Evolutionary conservation across 1,140 invertebrate species (phyloP).

Genomic region (Philopotamus ludificatus): DNA sequence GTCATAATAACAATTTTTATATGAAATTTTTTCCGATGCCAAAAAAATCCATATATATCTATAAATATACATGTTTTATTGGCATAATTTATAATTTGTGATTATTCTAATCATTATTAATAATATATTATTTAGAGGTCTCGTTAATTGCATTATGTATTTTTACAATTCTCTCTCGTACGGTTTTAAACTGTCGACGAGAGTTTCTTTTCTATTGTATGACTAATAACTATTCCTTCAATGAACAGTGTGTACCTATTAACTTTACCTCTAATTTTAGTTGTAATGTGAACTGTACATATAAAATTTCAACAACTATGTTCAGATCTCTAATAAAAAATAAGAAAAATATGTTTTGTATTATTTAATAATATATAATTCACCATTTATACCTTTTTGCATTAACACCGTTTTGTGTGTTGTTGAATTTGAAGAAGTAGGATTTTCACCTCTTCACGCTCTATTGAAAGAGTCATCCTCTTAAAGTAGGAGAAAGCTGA

Average conservation of each 20-base stretch:
- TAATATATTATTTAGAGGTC: slow-evolving; percentile 33
- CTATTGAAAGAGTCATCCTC: too few relatives aligned
- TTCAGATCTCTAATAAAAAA: slow-evolving; percentile 43
- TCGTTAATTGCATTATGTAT: slow-evolving; percentile 2
- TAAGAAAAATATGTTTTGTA: slow-evolving; percentile 24
- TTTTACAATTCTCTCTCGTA: neutral
- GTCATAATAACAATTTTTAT: too few relatives aligned
- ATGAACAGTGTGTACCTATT: slow-evolving; percentile 39
- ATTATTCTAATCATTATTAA: slow-evolving; percentile 40
- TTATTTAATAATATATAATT: too few relatives aligned
- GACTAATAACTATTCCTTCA: slow-evolving; percentile 20
- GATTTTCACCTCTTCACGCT: too few relatives aligned
- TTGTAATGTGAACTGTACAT: slow-evolving; percentile 42
- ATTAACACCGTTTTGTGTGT: too few relatives aligned
- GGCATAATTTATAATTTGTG: slow-evolving; percentile 22
- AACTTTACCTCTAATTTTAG: slow-evolving; percentile 42
- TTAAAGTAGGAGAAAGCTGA: too few relatives aligned
- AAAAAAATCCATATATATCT: too few relatives aligned
- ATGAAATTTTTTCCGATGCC: neutral
- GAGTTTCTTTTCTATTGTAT: slow-evolving; percentile 3
- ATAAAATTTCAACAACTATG: slow-evolving; percentile 43
- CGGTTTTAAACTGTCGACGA: too few relatives aligned
- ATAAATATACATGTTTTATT: neutral
- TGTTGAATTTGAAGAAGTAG: too few relatives aligned
- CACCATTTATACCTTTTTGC: too few relatives aligned